phyloP scores from a whole-genome alignment of 64 coral and sea anemone genomes.

The Stichodactyla mertensii region DNA sequence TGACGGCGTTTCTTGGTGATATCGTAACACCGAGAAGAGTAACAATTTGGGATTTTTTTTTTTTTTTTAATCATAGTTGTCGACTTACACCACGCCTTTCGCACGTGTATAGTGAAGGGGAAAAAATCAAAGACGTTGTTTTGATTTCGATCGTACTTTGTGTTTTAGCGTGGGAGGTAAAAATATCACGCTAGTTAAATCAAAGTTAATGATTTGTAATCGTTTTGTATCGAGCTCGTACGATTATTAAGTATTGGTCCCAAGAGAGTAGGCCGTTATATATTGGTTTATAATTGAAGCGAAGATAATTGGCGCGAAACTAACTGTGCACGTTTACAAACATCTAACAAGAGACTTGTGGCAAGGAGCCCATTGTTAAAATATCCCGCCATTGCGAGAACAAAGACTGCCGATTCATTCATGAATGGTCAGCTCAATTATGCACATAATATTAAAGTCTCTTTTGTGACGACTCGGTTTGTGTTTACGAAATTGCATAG shows the following conservation, averaged over 20 bases:
- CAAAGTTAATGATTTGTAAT: not conserved
- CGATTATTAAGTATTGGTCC: not conserved
- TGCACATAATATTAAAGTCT: constrained; percentile 36
- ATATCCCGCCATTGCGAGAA: constrained; percentile 20
- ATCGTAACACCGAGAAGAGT: not conserved
- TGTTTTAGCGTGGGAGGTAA: not conserved
- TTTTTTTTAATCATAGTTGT: too few relatives aligned
- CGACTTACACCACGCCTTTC: not conserved
- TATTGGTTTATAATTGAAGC: constrained; percentile 3
- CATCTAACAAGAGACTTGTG: not conserved
- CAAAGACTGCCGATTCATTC: constrained; percentile 49
- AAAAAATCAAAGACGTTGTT: not conserved
- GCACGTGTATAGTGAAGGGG: not conserved
- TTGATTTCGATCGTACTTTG: not conserved
- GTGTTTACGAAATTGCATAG: constrained; percentile 27
- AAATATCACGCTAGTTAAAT: not conserved
- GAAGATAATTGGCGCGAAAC: constrained; percentile 1
- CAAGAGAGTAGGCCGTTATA: not conserved
- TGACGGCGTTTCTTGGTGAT: not conserved
- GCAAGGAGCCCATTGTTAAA: not conserved
- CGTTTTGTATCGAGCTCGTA: not conserved
- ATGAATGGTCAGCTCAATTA: constrained; percentile 29
- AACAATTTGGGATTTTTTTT: not conserved
- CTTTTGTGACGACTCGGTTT: constrained; percentile 3
- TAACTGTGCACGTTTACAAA: not conserved